These are phyloP conservation scores for Leucoraja ocellata DNA, from an alignment of 2,797 vertebrate species.

Conservation along the genomic window DNA sequence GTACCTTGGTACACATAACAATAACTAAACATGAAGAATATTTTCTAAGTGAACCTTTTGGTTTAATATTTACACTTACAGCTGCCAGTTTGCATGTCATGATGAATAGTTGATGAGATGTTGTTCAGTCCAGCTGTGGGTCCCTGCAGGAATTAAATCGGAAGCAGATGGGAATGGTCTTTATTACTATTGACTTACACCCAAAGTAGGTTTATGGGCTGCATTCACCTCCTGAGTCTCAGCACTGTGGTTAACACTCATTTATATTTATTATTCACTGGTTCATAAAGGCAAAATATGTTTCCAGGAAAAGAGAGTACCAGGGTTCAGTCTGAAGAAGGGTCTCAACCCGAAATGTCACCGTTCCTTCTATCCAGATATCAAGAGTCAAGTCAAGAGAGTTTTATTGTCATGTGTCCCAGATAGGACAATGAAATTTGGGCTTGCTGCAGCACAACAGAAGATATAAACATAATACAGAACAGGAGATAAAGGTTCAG, in stretches of 20 bases:
- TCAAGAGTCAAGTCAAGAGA: too few relatives aligned
- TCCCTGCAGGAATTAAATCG: not conserved
- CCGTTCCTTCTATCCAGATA: too few relatives aligned
- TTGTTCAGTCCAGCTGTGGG: not conserved
- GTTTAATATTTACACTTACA: not conserved
- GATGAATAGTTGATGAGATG: not conserved
- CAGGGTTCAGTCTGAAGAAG: not conserved
- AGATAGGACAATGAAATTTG: too few relatives aligned
- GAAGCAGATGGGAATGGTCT: not conserved
- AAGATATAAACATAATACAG: too few relatives aligned
- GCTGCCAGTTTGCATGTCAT: not conserved
- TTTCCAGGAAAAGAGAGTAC: not conserved
- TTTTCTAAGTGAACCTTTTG: not conserved
- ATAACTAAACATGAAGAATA: not conserved
- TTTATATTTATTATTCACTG: slow-evolving; percentile 11
- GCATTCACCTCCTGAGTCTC: not conserved
- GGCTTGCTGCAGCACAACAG: too few relatives aligned
- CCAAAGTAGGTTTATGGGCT: not conserved
- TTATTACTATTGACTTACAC: not conserved
- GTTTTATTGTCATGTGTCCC: too few relatives aligned
- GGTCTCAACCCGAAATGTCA: too few relatives aligned
- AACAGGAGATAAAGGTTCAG: too few relatives aligned
- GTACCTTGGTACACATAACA: too few relatives aligned
- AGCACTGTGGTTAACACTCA: not conserved
- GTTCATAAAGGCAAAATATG: not conserved